Conservation (phyloP, 2,797 vertebrate species). For the Diplodus puntazzo region DNA sequence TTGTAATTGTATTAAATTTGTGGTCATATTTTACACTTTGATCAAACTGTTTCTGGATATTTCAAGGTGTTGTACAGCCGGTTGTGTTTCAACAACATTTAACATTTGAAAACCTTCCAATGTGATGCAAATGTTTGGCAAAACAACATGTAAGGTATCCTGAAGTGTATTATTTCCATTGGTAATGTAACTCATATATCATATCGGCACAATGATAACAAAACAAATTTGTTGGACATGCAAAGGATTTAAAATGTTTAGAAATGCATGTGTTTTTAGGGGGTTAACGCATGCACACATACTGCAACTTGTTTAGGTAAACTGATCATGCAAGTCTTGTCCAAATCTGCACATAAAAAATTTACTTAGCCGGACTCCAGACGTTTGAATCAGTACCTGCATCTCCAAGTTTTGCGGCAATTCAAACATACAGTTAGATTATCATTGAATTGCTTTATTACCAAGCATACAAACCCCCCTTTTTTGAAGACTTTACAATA, state of each 20-base stretch:
- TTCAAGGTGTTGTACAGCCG: neutral
- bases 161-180: neutral
- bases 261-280: no score
- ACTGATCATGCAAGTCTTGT: no score
- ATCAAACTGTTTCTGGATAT: neutral
- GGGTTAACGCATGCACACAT: no score
- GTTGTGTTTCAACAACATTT: neutral
- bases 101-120: neutral
- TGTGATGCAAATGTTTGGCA: no score
- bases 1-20: no score
- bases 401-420: neutral
- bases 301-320: no score
- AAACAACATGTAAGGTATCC: no score
- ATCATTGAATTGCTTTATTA: neutral
- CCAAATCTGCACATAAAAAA: neutral
- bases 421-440: neutral
- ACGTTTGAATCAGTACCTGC: neutral
- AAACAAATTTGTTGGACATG: neutral
- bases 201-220: neutral
- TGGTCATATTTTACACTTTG: neutral
- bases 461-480: neutral
- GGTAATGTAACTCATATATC: neutral
- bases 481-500: neutral
- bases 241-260: neutral
- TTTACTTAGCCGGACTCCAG: rapidly evolving